Evolutionary conservation across 2,888 invertebrate species (phyloP).

Genomic region (Drosophila kokeensis): DNA sequence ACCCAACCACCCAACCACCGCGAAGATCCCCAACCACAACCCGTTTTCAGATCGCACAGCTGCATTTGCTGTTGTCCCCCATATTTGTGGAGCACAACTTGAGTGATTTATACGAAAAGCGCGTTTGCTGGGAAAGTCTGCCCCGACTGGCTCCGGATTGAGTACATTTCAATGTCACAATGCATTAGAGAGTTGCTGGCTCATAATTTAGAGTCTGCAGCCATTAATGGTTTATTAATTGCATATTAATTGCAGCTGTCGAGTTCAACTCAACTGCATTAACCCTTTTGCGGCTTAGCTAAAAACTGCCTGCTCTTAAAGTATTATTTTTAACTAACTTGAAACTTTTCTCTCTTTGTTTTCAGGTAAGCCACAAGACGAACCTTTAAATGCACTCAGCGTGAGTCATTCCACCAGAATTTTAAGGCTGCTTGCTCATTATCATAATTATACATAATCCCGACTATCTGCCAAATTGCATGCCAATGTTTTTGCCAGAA

Average conservation of each 20-base stretch:
- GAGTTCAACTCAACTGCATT: constrained; percentile 14
- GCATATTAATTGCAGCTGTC: constrained; percentile 55
- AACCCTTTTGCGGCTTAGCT: constrained; percentile 20
- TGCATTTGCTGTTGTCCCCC: constrained; percentile 26
- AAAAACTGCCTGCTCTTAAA: constrained; percentile 33
- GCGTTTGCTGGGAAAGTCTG: constrained; percentile 67
- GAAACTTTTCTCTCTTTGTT: constrained; percentile 22
- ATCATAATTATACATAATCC: constrained; percentile 13
- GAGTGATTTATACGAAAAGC: constrained; percentile 68
- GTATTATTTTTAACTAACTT: constrained; percentile 31
- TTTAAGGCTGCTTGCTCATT: constrained; percentile 7
- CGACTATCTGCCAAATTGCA: constrained; percentile 6
- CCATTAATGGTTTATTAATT: constrained; percentile 63
- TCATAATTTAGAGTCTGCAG: constrained; percentile 20
- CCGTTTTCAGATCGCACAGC: constrained; percentile 44
- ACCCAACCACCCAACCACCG: constrained; percentile 11
- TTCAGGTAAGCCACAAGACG: constrained; percentile 62
- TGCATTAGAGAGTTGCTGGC: constrained; percentile 40
- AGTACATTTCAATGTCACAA: constrained; percentile 50
- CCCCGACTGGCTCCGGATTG: constrained; percentile 1
- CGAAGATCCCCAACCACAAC: constrained; percentile 15
- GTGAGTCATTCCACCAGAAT: constrained; percentile 25
- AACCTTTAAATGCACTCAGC: constrained; percentile 7
- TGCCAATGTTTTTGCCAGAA: constrained; percentile 25
- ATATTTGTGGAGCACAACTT: constrained; percentile 36